phyloP scores from a whole-genome alignment of 1,140 invertebrate species.

The Cydia splendana region DNA sequence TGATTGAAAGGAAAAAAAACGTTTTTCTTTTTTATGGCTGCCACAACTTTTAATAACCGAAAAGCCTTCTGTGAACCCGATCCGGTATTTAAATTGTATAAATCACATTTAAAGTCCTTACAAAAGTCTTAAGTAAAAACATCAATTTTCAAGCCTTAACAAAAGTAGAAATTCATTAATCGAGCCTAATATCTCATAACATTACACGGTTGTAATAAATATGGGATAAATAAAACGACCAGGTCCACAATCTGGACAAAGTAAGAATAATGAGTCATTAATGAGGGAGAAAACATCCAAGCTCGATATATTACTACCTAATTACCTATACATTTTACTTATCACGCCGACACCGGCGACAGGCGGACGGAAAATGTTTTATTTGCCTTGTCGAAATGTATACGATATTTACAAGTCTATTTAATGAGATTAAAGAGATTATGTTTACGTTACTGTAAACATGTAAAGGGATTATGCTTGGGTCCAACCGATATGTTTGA shows the following conservation, averaged over 20 bases:
- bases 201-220: constrained; percentile 44
- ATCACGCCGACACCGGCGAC: constrained; percentile 52
- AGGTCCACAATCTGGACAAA: constrained; percentile 54
- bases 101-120: constrained; percentile 4
- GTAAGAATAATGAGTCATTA: constrained; percentile 68
- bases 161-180: constrained; percentile 24
- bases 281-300: constrained; percentile 67
- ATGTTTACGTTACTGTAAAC: constrained; percentile 21
- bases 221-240: constrained; percentile 52
- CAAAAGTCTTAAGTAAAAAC: constrained; percentile 2
- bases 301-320: constrained; percentile 72
- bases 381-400: constrained; percentile 64
- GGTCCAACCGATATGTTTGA: background rate
- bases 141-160: constrained; percentile 5
- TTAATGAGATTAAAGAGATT: constrained; percentile 59
- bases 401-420: constrained; percentile 68
- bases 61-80: background rate
- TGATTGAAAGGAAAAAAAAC: too few relatives aligned
- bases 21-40: too few relatives aligned
- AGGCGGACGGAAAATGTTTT: constrained; percentile 58
- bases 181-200: background rate
- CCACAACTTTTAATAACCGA: background rate
- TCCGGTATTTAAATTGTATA: background rate
- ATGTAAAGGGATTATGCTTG: background rate
- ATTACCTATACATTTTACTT: constrained; percentile 78